Base-by-base conservation (phyloP, 2,113 vertebrate genomes). In the Chloebia gouldiae region DNA sequence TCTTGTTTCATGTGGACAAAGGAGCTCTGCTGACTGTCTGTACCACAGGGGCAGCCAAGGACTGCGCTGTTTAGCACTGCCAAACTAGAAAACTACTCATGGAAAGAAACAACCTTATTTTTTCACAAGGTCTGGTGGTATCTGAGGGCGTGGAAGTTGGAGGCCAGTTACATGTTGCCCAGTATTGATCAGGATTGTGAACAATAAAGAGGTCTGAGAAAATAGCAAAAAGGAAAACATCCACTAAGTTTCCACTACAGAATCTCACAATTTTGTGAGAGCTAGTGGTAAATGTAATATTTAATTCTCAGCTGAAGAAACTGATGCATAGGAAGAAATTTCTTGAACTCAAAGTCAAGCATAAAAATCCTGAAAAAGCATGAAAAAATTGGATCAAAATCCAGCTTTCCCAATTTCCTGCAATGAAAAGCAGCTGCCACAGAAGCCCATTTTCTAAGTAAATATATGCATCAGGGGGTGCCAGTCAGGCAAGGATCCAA, bases 401-500 rank as follows among this genome's bases (percentile, higher is more conserved):
- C 47, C 69, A 94, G 80, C 61, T 83, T 68, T 86, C 47, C 59
- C 2, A 0, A 79, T 71, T 77, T 87, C 79, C 90, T 44, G 33
- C 3, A 4, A 87, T 73, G 50, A 94, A 93, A 94, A 95, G 30
- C 93, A 96, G 92, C 87, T 90, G 79, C 88, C 20, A 13, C 54
- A 92, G 85, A 96, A 95, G 56, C 56, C 82, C 81, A 31, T 80
- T 88, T 83, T 82, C 70, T 64, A 75, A 93, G 68, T 77, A 92
- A 96, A 94, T 78, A 93, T 23, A 93, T 86, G 44, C 71, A 90
- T 70, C 42, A 2, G n/a, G 40, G 79, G 86, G 71, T 94, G 88
- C 91, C 64, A 90, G 90, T 44, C 94, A 89, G 85, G 93, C 68
- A 91, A 81, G 37, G 18, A 94, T 88, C 94, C 96, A 97, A 90